These are phyloP conservation scores for Acanthisitta chloris DNA, from an alignment of 2,113 vertebrate genomes.

Conservation along the genomic window DNA sequence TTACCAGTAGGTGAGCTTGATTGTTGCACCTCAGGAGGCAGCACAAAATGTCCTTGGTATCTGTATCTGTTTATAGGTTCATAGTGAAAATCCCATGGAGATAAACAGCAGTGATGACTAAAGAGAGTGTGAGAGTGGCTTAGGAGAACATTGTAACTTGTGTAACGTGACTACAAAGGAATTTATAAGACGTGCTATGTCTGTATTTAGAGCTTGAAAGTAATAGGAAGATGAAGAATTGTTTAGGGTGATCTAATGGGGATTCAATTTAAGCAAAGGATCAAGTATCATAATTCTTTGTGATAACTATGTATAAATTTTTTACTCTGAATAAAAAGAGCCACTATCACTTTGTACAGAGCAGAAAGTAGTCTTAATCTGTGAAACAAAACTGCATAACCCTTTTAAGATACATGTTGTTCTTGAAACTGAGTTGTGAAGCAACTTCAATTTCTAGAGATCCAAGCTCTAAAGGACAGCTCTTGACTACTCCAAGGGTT, in stretches of 20 bases:
- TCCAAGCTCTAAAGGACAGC: neutral
- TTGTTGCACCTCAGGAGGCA: neutral
- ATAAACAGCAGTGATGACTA: neutral
- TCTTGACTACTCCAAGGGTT: neutral
- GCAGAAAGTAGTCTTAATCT: neutral
- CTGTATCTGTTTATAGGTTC: neutral
- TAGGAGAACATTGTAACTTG: too few relatives aligned
- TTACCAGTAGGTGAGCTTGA: neutral
- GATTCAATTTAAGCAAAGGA: neutral
- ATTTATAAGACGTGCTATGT: neutral
- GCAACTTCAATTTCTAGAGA: neutral
- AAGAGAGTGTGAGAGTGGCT: neutral
- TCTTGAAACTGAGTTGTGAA: neutral
- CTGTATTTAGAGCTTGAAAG: neutral
- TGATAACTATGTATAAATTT: neutral
- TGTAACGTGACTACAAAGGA: neutral
- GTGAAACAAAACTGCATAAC: neutral
- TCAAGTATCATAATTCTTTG: neutral
- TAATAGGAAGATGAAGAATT: neutral
- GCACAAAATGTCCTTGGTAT: neutral
- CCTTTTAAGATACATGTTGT: neutral
- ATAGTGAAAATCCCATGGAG: neutral
- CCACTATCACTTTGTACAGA: neutral
- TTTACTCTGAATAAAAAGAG: neutral
- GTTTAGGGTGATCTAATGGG: neutral